Base-by-base conservation (phyloP, 1,140 invertebrate species). In the Oedothorax gibbosus region DNA sequence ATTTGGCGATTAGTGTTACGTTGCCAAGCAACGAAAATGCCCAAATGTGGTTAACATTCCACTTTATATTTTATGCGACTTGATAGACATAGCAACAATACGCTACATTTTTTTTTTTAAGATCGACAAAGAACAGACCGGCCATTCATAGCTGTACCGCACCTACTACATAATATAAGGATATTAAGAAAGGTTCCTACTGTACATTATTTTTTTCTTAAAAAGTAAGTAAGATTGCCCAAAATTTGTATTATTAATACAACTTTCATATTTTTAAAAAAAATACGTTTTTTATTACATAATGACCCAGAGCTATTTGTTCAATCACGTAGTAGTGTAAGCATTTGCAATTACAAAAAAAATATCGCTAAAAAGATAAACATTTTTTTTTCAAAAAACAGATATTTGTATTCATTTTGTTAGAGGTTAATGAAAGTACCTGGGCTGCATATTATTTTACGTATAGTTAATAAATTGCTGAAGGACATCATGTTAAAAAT, bases 381-480 rank as follows among this genome's bases (percentile, higher is more conserved):
- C 56, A 57, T 57, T 15, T 57, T 14, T 60, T 60, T 14, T 14
- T 7, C n/a, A 60, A 60, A 60, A 60, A 14, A 60, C 57, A 60
- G 3, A 60, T 60, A 5, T 6, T 60, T 60, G n/a, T 60, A 14
- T 60, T 60, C 3, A 12, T 60, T 12, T 60, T 60, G n/a, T 69
- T 69, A 53, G 20, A n/a, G 20, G 54, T 18, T 12, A 8, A 18
- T 53, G 7, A 69, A 54, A 9, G 66, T 68, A 35, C 64, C 65
- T 9, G 12, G 5, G 2, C 12, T 56, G 6, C 64, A 18, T 57
- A 79, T 56, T 56, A 79, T 15, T 56, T 66, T 66, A 10, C 77
- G 77, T 35, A 79, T 68, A 35, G 77, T 79, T 54, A 68, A 79
- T 79, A 79, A 79, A 68, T 53, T 79, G 53, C 77, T 68, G 35